Conservation (phyloP, 1,140 invertebrate species). For the Dinothrombium tinctorium region DNA sequence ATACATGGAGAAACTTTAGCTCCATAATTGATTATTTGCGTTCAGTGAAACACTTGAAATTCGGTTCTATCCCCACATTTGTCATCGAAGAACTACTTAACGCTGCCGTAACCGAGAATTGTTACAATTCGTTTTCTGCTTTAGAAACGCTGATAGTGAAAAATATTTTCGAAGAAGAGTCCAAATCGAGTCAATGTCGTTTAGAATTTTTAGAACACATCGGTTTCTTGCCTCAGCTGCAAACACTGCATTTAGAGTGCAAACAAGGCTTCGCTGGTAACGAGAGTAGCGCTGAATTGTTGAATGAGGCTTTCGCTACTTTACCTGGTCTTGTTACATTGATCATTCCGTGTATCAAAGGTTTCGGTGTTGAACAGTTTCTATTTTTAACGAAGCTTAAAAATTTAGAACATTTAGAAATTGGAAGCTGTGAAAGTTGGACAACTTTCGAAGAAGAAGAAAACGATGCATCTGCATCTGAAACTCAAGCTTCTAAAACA, state of each 20-base stretch:
- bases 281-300: not conserved
- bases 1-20: conserved; percentile 4
- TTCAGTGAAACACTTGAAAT: conserved; percentile 2
- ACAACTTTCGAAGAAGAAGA: not conserved
- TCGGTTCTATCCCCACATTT: conserved; percentile 7
- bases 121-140: conserved; percentile 2
- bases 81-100: conserved; percentile 6
- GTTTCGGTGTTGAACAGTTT: conserved; percentile 1
- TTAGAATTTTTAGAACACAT: not conserved
- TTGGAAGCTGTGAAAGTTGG: conserved; percentile 9
- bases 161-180: not conserved
- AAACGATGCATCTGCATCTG: not conserved
- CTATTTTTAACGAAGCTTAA: not conserved
- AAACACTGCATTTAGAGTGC: not conserved
- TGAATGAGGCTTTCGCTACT: not conserved
- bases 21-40: not conserved
- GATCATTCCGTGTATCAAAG: not conserved
- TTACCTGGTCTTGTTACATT: conserved; percentile 1
- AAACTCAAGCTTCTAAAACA: not conserved
- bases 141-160: not conserved
- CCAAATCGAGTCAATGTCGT: not conserved
- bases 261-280: not conserved
- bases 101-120: not conserved
- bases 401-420: conserved; percentile 2
- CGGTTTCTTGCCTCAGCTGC: not conserved